Evolutionary conservation across 2,113 vertebrate genomes (phyloP).

Genomic region (Apaloderma vittatum): DNA sequence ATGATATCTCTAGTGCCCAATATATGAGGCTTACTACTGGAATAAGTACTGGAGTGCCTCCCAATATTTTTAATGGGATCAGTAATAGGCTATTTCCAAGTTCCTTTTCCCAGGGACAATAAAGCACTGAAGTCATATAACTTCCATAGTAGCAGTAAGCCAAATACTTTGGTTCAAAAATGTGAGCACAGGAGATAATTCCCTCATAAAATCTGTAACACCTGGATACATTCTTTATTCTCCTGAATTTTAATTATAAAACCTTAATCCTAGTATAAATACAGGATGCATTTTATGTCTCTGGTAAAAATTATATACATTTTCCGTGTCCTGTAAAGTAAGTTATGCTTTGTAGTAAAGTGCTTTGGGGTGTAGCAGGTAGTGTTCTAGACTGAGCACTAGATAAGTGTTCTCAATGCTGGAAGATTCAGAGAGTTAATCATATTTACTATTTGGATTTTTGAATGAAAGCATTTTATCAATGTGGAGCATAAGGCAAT

Average conservation of each 20-base stretch:
- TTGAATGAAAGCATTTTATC: not conserved
- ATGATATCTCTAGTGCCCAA: not conserved
- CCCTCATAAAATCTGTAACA: not conserved
- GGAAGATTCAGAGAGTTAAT: not conserved
- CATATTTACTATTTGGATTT: not conserved
- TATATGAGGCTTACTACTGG: not conserved
- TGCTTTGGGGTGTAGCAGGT: not conserved
- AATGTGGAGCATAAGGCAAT: not conserved
- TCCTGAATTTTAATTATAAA: not conserved
- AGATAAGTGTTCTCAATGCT: not conserved
- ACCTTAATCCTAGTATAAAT: not conserved
- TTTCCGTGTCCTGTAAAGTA: not conserved
- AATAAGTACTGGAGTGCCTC: not conserved
- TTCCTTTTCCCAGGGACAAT: not conserved
- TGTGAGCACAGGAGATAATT: not conserved
- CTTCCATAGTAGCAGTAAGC: not conserved
- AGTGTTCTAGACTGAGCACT: not conserved
- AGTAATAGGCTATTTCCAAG: not conserved
- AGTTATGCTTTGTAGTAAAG: not conserved
- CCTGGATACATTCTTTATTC: not conserved
- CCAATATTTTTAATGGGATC: not conserved
- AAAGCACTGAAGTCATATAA: not conserved
- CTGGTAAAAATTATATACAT: not conserved
- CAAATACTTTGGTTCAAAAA: not conserved
- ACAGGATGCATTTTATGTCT: accelerated